A percentile compares a stretch with the other conserved stretches of the same genome.
phyloP scores from a whole-genome alignment of 1,140 invertebrate genomes.

The Uloborus diversus region DNA sequence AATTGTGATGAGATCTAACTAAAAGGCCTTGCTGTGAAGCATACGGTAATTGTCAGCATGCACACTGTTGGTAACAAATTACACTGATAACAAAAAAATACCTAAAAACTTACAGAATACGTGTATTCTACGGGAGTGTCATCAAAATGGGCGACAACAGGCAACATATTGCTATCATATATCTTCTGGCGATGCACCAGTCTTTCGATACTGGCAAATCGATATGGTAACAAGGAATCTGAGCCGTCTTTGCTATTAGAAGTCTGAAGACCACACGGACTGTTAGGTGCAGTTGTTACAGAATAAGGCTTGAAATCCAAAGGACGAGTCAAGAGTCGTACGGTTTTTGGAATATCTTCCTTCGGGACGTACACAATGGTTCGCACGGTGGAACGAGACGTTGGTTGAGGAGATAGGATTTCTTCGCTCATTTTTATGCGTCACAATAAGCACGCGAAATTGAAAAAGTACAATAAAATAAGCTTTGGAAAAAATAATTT shows the following conservation, averaged over 20 bases:
- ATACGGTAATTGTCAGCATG: no score
- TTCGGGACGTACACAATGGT: conserved; percentile 41
- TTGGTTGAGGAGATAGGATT: conserved; percentile 7
- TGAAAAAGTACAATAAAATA: not conserved
- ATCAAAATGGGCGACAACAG: conserved; percentile 39
- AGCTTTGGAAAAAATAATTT: not conserved
- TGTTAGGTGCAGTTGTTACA: conserved; percentile 38
- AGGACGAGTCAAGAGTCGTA: conserved; percentile 3
- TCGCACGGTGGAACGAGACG: conserved; percentile 10
- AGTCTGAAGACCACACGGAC: not conserved
- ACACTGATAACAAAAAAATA: no score
- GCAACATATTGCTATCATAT: conserved; percentile 59
- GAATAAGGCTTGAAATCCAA: conserved; percentile 27
- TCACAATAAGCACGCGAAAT: not conserved
- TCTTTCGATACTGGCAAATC: conserved; percentile 75
- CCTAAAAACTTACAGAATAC: conserved; percentile 48
- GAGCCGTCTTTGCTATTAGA: no score
- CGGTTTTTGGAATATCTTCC: conserved; percentile 21
- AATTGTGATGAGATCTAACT: no score
- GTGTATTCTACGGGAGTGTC: conserved; percentile 40
- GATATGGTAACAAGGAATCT: conserved; percentile 60
- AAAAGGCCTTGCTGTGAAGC: no score
- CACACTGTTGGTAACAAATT: no score
- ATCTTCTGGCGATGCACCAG: conserved; percentile 76
- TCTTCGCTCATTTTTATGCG: conserved; percentile 31